Base-by-base conservation (phyloP, 1,140 invertebrate species). In the Heliothis subflexa region DNA sequence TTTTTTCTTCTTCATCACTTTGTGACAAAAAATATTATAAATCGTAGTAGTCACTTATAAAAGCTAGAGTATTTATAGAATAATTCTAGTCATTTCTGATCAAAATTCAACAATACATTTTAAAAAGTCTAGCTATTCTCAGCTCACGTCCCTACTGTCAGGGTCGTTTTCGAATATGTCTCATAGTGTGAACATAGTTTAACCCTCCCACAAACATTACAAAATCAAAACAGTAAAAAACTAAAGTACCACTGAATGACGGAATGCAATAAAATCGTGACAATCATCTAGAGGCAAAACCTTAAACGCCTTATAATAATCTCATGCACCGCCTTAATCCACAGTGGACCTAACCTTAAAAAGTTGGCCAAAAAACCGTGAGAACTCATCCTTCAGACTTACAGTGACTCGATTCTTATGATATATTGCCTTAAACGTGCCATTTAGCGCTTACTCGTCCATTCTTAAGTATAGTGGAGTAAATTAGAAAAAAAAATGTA, bases 401-500 rank as follows among this genome's bases (percentile, higher is more conserved):
- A 83, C 90, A 93, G 90, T 93, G 91, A 94, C 93, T 89, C 88
- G 83, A 82, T 83, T 81, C 78, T 57, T 87, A 90, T 93, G 93
- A 94, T 94, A 93, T 94, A 94, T 93, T 88, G 83, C 89, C 82
- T 82, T 93, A 93, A 94, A 93, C 93, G 91, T 93, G 90, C 92
- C 91, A 94, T 94, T 94, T 94, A 94, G 88, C 93, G 91, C 93
- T 93, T 94, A 88, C 90, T 86, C 89, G 86, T 92, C 88, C 87
- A 90, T 82, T 87, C 88, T 88, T 93, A 94, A 94, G 86, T 93
- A 94, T 93, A 94, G 92, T 91, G 91, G 88, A 82, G 83, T 73
- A 89, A 90, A 93, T 93, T 89, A 93, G 90, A 91, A 93, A 94
- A 94, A 64, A 94, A 93, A 91, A 93, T 93, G 93, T 94, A 94